Evolutionary conservation across 1,140 invertebrate species (phyloP).

Genomic region (Hyles euphorbiae): DNA sequence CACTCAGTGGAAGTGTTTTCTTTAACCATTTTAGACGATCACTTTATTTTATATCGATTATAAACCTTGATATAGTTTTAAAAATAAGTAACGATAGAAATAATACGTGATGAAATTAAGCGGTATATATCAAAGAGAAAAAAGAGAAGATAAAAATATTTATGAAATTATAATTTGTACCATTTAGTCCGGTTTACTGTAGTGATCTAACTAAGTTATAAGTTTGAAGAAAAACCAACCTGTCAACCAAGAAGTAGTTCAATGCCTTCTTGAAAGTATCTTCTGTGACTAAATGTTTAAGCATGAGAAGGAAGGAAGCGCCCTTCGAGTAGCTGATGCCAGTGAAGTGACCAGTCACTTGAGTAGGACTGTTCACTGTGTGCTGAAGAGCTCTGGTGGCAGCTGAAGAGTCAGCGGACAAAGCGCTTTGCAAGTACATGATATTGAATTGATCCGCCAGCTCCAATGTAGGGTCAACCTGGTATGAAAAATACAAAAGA

Average conservation of each 20-base stretch:
- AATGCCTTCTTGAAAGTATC: slow-evolving; percentile 79
- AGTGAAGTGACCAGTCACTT: slow-evolving; percentile 77
- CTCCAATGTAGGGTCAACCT: slow-evolving; percentile 47
- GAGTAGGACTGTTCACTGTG: slow-evolving; percentile 69
- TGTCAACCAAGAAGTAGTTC: slow-evolving; percentile 71
- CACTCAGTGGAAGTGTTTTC: too few species aligned
- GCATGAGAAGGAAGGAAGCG: slow-evolving; percentile 84
- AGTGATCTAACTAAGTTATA: too few species aligned
- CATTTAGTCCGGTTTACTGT: too few species aligned
- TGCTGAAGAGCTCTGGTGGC: slow-evolving; percentile 50
- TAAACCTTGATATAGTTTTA: too few species aligned
- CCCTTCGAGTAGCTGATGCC: slow-evolving; percentile 80
- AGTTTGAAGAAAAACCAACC: slow-evolving; percentile 44
- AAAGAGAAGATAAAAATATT: too few species aligned
- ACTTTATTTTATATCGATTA: too few species aligned
- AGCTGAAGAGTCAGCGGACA: slow-evolving; percentile 43
- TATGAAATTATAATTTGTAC: too few species aligned
- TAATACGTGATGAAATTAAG: too few species aligned
- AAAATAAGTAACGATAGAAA: too few species aligned
- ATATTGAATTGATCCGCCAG: slow-evolving; percentile 57
- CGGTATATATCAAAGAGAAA: too few species aligned
- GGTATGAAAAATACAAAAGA: slow-evolving; percentile 1
- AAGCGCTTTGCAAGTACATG: slow-evolving; percentile 54
- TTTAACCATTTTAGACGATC: too few species aligned
- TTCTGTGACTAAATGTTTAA: slow-evolving; percentile 81